These are phyloP conservation scores for Reinhardtius hippoglossoides DNA, from an alignment of 2,113 vertebrate species.

Conservation along the genomic window DNA sequence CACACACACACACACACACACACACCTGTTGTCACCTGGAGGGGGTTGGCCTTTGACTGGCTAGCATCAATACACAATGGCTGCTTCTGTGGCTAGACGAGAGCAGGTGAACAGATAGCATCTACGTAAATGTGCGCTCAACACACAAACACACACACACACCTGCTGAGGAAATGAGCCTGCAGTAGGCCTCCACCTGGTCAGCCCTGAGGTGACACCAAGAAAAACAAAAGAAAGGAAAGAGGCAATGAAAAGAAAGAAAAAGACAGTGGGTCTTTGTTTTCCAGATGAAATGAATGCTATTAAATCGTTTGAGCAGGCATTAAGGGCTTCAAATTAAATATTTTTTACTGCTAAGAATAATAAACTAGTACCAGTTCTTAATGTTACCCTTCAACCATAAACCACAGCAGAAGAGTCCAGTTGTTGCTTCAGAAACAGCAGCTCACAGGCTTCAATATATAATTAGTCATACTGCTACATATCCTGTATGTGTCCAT, in stretches of 20 bases:
- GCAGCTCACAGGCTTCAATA: no score
- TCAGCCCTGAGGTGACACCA: constrained; percentile 66
- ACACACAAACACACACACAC: constrained; percentile 82
- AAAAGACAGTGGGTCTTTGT: not conserved
- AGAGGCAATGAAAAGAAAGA: constrained; percentile 18
- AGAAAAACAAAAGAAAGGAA: constrained; percentile 51
- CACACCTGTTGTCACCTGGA: constrained; percentile 80
- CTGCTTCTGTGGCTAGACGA: constrained; percentile 88
- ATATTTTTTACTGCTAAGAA: not conserved
- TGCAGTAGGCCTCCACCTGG: constrained; percentile 90
- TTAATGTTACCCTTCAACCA: not conserved
- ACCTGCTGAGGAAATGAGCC: constrained; percentile 94
- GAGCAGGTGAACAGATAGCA: constrained; percentile 96
- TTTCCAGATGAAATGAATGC: not conserved
- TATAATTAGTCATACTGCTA: not conserved
- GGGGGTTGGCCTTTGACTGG: constrained; percentile 88
- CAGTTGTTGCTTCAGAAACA: no score
- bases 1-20: constrained; percentile 41
- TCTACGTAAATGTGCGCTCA: constrained; percentile 89
- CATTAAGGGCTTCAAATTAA: no score
- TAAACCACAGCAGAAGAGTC: no score
- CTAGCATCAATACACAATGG: constrained; percentile 98
- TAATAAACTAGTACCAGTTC: not conserved
- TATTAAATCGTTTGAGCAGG: not conserved
- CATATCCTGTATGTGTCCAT: not conserved